A percentile compares a stretch with the other conserved stretches of the same genome.
phyloP scores from a whole-genome alignment of 2,113 vertebrate genomes.

The Gymnorhina tibicen region DNA sequence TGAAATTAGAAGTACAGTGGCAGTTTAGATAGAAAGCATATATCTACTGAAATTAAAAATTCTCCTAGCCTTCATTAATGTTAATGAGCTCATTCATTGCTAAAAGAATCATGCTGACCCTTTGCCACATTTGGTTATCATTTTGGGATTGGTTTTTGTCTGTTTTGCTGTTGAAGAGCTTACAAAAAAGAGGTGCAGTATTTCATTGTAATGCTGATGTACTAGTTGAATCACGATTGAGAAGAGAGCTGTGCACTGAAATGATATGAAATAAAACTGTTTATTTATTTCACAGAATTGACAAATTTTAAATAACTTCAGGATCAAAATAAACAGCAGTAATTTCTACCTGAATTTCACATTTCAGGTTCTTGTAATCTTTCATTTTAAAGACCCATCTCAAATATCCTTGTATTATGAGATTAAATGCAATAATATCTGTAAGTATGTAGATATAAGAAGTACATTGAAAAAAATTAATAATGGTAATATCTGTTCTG shows the following conservation, averaged over 20 bases:
- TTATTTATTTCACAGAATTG: constrained; percentile 27
- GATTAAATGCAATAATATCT: not conserved
- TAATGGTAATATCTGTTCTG: not conserved
- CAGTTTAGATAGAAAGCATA: not conserved
- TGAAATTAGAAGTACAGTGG: not conserved
- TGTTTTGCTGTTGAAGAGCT: not conserved
- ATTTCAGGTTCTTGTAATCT: not conserved
- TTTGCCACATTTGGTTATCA: not conserved
- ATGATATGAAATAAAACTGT: not conserved
- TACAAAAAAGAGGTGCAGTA: not conserved
- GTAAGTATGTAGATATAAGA: not conserved
- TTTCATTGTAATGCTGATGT: not conserved
- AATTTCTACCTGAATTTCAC: not conserved
- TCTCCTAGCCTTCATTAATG: not conserved
- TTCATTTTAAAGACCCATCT: not conserved
- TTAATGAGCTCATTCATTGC: not conserved
- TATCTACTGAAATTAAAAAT: not conserved
- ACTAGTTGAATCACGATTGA: not conserved
- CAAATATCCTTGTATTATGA: not conserved
- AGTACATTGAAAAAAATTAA: not conserved
- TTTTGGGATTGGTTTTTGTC: not conserved
- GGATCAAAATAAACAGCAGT: not conserved
- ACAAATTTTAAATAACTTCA: not conserved
- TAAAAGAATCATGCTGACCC: not conserved
- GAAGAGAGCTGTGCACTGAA: not conserved